phyloP scores from a whole-genome alignment of 2,797 vertebrate species.

The Pseudotriccus pelzelni region DNA sequence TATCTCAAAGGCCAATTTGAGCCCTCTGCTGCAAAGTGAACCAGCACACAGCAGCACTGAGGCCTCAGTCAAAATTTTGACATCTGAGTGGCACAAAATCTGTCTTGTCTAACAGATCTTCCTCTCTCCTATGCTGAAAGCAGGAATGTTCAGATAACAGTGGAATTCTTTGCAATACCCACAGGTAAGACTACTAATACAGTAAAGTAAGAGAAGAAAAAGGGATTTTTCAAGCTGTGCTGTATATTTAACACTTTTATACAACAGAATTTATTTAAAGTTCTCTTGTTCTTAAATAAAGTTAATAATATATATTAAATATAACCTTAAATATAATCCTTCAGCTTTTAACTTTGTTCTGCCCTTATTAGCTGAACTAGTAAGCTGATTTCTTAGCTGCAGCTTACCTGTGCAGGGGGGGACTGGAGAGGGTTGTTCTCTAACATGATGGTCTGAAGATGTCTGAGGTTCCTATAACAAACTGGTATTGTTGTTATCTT shows the following conservation, averaged over 20 bases:
- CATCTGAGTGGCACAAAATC: not conserved
- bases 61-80: not conserved
- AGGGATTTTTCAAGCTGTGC: not conserved
- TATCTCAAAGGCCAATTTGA: not conserved
- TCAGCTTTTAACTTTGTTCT: not conserved
- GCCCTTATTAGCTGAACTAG: not conserved
- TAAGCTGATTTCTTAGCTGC: not conserved
- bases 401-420: conserved; percentile 92
- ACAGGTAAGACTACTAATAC: not conserved
- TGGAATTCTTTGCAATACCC: not conserved
- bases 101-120: not conserved
- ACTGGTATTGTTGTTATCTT: conserved; percentile 91
- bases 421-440: conserved; percentile 96
- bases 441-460: conserved; percentile 90
- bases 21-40: not conserved
- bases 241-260: not conserved
- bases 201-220: not conserved
- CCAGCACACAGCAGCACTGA: not conserved
- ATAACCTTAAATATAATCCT: not conserved
- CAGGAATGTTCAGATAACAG: not conserved
- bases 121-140: not conserved
- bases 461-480: conserved; percentile 89
- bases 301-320: no score
- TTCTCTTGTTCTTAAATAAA: not conserved
- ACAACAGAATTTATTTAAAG: not conserved